Conservation (phyloP, 2,113 vertebrate genomes). For the Solea solea region DNA sequence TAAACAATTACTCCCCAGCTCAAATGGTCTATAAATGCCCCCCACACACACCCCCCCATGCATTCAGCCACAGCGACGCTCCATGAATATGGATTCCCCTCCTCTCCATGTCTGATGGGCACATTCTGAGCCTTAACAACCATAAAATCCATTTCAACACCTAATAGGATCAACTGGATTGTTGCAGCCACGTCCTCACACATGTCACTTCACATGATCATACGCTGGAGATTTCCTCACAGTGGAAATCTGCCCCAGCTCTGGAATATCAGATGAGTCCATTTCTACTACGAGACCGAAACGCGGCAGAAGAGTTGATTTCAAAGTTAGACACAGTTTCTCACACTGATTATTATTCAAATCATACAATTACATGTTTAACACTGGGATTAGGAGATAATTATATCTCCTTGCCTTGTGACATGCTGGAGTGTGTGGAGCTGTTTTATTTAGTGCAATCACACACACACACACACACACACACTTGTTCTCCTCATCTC, state of each 20-base stretch:
- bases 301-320: not conserved
- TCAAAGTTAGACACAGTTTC: slow-evolving; percentile 27
- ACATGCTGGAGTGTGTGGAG: slow-evolving; percentile 24
- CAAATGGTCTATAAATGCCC: slow-evolving; percentile 67
- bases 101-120: slow-evolving; percentile 67
- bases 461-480: not conserved
- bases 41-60: not conserved
- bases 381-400: slow-evolving; percentile 65
- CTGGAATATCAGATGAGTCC: slow-evolving; percentile 16
- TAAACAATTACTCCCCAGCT: slow-evolving; percentile 75
- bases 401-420: slow-evolving; percentile 49
- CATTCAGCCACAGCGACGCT: slow-evolving; percentile 35
- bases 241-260: slow-evolving; percentile 18
- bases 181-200: slow-evolving; percentile 59
- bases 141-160: slow-evolving; percentile 81
- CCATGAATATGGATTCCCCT: slow-evolving; percentile 80
- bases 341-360: slow-evolving; percentile 60
- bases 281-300: slow-evolving; percentile 1
- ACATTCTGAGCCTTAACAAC: slow-evolving; percentile 78
- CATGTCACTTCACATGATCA: slow-evolving; percentile 63
- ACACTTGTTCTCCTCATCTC: too few species aligned
- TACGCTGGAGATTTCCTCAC: slow-evolving; percentile 31
- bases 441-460: slow-evolving; percentile 5
- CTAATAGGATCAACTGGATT: slow-evolving; percentile 82
- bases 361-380: slow-evolving; percentile 66